Evolutionary conservation across 2,797 vertebrate genomes (phyloP).

Genomic region (Phrynocephalus vlangalii): DNA sequence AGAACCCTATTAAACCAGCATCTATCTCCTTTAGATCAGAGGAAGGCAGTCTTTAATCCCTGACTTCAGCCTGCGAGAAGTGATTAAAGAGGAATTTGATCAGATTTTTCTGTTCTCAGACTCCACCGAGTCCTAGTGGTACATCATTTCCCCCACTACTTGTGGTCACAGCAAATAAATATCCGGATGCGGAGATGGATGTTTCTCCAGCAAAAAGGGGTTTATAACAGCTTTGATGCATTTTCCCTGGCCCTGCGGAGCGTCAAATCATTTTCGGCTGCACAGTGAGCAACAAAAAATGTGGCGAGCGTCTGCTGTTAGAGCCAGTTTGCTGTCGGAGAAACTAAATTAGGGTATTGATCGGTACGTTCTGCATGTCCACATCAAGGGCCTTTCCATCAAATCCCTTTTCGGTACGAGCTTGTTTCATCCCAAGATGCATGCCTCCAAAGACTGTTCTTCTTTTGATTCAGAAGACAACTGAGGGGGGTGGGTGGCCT

Average conservation of each 20-base stretch:
- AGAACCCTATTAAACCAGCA: not conserved
- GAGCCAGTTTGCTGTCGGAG: not conserved
- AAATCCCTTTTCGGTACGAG: too few species aligned
- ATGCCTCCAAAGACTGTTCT: too few species aligned
- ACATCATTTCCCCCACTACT: constrained; percentile 1
- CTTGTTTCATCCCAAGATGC: too few species aligned
- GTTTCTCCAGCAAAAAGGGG: rapidly evolving
- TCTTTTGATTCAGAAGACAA: too few species aligned
- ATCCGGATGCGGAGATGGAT: constrained; percentile 10
- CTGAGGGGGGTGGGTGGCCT: too few species aligned
- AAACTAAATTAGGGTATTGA: not conserved
- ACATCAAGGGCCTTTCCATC: too few species aligned
- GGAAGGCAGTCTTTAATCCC: not conserved
- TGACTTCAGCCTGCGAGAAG: rapidly evolving
- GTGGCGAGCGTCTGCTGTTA: rapidly evolving
- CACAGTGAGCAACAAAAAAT: rapidly evolving
- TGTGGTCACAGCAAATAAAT: rapidly evolving
- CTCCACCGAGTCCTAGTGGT: not conserved
- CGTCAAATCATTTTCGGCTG: not conserved
- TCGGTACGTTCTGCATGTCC: too few species aligned
- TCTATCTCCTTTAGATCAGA: not conserved
- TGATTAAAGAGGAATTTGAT: not conserved
- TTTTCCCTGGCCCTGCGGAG: not conserved
- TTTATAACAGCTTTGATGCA: not conserved
- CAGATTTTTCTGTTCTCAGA: not conserved